These are phyloP conservation scores for Scaptomyza pallida DNA, from an alignment of 1,140 invertebrate genomes.

Conservation along the genomic window DNA sequence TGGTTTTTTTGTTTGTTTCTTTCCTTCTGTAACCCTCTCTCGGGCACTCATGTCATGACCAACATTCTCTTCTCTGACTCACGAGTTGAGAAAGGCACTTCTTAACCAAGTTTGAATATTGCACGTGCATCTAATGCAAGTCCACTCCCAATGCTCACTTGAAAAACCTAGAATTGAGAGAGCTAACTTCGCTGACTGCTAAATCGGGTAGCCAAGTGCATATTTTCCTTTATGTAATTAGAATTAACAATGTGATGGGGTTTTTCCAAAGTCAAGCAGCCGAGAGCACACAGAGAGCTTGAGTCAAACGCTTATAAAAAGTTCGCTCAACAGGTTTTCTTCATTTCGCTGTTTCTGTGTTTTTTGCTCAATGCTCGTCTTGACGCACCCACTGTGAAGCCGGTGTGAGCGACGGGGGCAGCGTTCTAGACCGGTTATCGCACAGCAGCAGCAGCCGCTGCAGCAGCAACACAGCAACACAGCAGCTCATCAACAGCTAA, in stretches of 20 bases:
- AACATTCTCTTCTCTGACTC: conserved; percentile 32
- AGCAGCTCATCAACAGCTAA: not conserved
- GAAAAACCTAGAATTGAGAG: not conserved
- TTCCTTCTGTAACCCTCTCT: no score
- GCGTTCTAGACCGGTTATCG: conserved; percentile 65
- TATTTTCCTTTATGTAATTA: conserved; percentile 56
- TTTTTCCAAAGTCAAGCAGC: conserved; percentile 43
- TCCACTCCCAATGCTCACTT: conserved; percentile 5
- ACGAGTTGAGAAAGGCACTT: not conserved
- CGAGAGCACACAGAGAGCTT: not conserved
- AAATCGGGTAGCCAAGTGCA: not conserved
- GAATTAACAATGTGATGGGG: conserved; percentile 40
- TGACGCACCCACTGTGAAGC: conserved; percentile 35
- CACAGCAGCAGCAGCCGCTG: no score
- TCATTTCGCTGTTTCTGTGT: not conserved
- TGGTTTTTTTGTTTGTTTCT: conserved; percentile 52
- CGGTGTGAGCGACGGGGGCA: not conserved
- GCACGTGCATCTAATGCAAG: conserved; percentile 26
- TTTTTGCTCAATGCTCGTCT: conserved; percentile 7
- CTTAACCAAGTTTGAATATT: conserved; percentile 4
- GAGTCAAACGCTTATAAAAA: not conserved
- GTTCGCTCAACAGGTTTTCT: conserved; percentile 42
- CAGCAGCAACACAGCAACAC: not conserved
- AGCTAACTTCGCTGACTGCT: no score
- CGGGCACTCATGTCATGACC: not conserved